Evolutionary conservation across 2,888 invertebrate species (phyloP).

Genomic region (Artemia sinica): DNA sequence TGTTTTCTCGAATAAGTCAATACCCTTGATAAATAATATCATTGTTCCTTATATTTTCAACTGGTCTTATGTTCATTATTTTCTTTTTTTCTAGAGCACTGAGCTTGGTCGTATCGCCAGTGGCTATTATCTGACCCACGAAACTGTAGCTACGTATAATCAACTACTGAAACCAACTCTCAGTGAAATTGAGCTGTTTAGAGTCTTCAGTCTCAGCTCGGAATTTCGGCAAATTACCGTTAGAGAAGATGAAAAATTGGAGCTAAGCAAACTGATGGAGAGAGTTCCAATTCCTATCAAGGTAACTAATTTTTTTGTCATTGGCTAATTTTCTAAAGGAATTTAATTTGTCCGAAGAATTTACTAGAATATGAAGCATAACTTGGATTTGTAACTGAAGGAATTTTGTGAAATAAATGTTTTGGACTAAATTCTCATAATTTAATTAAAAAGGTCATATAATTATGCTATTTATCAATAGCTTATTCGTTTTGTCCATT

Average conservation of each 20-base stretch:
- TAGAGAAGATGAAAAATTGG: constrained; percentile 87
- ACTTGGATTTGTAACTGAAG: too few relatives aligned
- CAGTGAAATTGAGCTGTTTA: constrained; percentile 89
- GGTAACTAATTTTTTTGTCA: constrained; percentile 19
- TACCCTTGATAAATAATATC: too few relatives aligned
- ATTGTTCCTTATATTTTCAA: not conserved
- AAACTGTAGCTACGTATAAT: constrained; percentile 91
- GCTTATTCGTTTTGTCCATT: too few relatives aligned
- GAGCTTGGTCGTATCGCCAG: constrained; percentile 94
- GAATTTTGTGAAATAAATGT: too few relatives aligned
- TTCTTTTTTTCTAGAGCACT: constrained; percentile 49
- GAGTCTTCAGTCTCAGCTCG: constrained; percentile 90
- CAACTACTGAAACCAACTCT: constrained; percentile 87
- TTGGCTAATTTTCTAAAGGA: not conserved
- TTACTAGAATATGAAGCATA: too few relatives aligned
- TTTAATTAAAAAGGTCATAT: too few relatives aligned
- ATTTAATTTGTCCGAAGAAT: not conserved
- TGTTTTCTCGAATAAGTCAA: too few relatives aligned
- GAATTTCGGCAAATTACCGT: constrained; percentile 89
- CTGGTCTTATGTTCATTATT: not conserved
- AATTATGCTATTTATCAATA: too few relatives aligned
- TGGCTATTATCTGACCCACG: constrained; percentile 93
- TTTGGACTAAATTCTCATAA: too few relatives aligned
- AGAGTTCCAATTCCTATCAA: constrained; percentile 97
- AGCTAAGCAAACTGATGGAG: constrained; percentile 82